Evolutionary conservation across 2,888 invertebrate species (phyloP).

Genomic region (Xylocampa areola): DNA sequence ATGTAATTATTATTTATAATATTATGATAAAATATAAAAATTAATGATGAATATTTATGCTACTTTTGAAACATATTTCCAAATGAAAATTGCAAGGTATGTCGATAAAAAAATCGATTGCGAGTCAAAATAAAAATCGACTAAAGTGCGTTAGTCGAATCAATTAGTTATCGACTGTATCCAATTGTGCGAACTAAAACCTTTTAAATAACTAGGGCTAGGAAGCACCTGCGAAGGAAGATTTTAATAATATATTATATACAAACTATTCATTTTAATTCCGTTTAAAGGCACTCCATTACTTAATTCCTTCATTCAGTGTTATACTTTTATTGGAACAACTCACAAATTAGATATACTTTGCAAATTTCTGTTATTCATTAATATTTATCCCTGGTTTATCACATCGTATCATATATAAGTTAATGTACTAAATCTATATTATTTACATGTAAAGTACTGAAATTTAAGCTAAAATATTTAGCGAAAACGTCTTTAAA

Average conservation of each 20-base stretch:
- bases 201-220: slow-evolving; percentile 12
- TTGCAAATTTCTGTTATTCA: slow-evolving; percentile 17
- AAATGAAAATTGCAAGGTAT: neutral
- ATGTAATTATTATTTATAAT: neutral
- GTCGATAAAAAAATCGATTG: slow-evolving; percentile 12
- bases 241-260: slow-evolving; percentile 22
- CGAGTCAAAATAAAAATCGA: slow-evolving; percentile 11
- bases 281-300: slow-evolving; percentile 51
- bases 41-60: neutral
- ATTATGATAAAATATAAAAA: neutral
- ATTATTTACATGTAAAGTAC: slow-evolving; percentile 45
- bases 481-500: slow-evolving; percentile 35
- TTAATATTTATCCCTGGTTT: slow-evolving; percentile 24
- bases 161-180: neutral
- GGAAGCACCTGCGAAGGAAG: slow-evolving; percentile 24
- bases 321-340: slow-evolving; percentile 36
- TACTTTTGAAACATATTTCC: slow-evolving; percentile 7
- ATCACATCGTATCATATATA: slow-evolving; percentile 42
- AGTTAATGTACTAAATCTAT: slow-evolving; percentile 29
- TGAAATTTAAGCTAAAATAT: slow-evolving; percentile 41
- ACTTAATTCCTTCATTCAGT: slow-evolving; percentile 10
- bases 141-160: slow-evolving; percentile 12
- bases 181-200: slow-evolving; percentile 14
- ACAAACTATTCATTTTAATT: slow-evolving; percentile 27
- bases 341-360: slow-evolving; percentile 26